Evolutionary conservation across 35 echinoderm and acorn worm genomes (phyloP).

Genomic region (Hemicentrotus pulcherrimus): DNA sequence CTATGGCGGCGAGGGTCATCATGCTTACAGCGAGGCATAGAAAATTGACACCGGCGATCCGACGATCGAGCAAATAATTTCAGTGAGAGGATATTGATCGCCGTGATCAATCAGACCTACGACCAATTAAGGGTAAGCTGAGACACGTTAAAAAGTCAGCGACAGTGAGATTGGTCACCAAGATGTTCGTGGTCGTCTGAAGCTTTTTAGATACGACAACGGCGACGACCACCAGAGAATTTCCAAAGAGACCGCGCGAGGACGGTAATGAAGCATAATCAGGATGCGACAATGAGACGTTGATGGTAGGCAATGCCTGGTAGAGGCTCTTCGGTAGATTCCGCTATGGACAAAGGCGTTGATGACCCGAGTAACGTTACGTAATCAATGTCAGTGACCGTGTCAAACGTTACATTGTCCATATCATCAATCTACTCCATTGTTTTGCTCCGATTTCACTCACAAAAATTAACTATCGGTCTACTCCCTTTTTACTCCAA

Average conservation of each 20-base stretch:
- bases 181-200: conserved; percentile 67
- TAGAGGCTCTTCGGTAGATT: not conserved
- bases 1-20: conserved; percentile 57
- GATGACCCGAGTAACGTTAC: not conserved
- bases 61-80: conserved; percentile 22
- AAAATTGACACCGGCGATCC: conserved; percentile 4
- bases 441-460: not conserved
- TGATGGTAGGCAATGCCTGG: conserved; percentile 14
- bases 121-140: conserved; percentile 22
- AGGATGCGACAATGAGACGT: not conserved
- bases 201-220: conserved; percentile 62
- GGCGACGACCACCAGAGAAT: conserved; percentile 49
- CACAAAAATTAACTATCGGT: not conserved
- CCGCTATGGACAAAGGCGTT: not conserved
- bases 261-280: not conserved
- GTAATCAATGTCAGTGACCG: not conserved
- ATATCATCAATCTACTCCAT: not conserved
- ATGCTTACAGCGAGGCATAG: conserved; percentile 45
- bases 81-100: conserved; percentile 38
- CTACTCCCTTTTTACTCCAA: no score
- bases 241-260: conserved; percentile 46
- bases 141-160: conserved; percentile 56
- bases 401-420: not conserved
- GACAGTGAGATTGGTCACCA: conserved; percentile 60
- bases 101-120: conserved; percentile 35